Evolutionary conservation across 2,113 vertebrate genomes (phyloP).

Genomic region (Elachura formosa): DNA sequence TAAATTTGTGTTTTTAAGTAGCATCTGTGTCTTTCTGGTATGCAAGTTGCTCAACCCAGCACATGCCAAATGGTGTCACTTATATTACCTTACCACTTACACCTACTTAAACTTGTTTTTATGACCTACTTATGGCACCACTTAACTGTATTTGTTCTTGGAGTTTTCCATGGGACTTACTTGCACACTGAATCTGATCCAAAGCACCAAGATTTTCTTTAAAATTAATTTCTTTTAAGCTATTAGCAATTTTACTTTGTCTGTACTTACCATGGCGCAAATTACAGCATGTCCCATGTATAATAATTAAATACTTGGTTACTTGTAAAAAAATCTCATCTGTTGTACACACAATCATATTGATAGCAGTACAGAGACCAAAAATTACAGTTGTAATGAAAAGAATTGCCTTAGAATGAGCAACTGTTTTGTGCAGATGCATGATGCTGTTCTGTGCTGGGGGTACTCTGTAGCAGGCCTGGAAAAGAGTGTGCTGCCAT

Average conservation of each 20-base stretch:
- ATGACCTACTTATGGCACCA: background rate
- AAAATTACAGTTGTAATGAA: background rate
- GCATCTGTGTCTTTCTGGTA: background rate
- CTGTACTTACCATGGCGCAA: background rate
- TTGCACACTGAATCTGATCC: background rate
- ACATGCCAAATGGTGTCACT: background rate
- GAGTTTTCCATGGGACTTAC: background rate
- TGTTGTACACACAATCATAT: background rate
- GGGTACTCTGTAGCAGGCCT: background rate
- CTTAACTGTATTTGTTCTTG: background rate
- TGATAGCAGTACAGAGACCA: background rate
- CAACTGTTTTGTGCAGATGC: background rate
- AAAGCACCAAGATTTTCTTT: background rate
- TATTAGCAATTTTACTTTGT: background rate
- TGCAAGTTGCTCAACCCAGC: background rate
- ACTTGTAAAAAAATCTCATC: background rate
- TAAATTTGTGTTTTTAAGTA: background rate
- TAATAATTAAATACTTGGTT: background rate
- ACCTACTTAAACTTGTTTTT: constrained; percentile 2
- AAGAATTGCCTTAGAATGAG: background rate
- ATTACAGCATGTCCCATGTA: background rate
- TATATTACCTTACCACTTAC: background rate
- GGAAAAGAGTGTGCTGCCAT: background rate
- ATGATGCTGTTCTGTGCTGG: background rate
- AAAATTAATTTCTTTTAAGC: background rate